These are phyloP conservation scores for Melanchra persicariae DNA, from an alignment of 2,888 invertebrate genomes.

Conservation along the genomic window DNA sequence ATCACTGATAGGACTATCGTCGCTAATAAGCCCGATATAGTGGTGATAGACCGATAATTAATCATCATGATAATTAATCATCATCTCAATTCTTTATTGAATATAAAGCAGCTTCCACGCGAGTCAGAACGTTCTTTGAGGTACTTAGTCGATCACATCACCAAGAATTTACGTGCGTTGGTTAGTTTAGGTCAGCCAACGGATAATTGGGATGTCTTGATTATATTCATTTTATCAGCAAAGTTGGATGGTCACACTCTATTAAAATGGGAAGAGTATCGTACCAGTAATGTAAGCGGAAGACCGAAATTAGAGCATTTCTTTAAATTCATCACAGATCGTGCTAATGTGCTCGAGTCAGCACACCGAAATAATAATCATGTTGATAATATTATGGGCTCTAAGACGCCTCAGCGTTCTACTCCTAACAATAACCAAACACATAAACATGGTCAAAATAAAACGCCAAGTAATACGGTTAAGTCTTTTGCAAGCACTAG, in stretches of 20 bases:
- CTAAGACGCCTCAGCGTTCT: not conserved
- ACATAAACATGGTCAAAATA: constrained; percentile 1
- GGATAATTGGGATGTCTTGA: constrained; percentile 58
- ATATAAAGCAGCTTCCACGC: constrained; percentile 18
- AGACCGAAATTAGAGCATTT: constrained; percentile 59
- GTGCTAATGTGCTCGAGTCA: constrained; percentile 62
- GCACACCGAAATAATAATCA: constrained; percentile 42
- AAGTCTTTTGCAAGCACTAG: constrained; percentile 12
- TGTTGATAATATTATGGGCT: not conserved
- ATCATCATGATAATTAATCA: not conserved
- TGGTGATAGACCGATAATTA: too few species aligned
- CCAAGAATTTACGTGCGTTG: constrained; percentile 63
- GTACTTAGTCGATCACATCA: constrained; percentile 58
- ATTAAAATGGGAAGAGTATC: constrained; percentile 64
- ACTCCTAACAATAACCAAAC: too few species aligned
- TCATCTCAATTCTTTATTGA: not conserved
- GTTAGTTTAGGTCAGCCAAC: constrained; percentile 57
- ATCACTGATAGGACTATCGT: too few species aligned
- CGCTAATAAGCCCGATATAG: too few species aligned
- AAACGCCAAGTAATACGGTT: not conserved
- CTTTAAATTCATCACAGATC: constrained; percentile 58
- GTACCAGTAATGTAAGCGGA: constrained; percentile 27
- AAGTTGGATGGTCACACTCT: constrained; percentile 56
- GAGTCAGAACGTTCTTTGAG: constrained; percentile 1
- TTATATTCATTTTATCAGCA: constrained; percentile 35